phyloP scores from a whole-genome alignment of 2,888 invertebrate species.

The Rhingia rostrata region DNA sequence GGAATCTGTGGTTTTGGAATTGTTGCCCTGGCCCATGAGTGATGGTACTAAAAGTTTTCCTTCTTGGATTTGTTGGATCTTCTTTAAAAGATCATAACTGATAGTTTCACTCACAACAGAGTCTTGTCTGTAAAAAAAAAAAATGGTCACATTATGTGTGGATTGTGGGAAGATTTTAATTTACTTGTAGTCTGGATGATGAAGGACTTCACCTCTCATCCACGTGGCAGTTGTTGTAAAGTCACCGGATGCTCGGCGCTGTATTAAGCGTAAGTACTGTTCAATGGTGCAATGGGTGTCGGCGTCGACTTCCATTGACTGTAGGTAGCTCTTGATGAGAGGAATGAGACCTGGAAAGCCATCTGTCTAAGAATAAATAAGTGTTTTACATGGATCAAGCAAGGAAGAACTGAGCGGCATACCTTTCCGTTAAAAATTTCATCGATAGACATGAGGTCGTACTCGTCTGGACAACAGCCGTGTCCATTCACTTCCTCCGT shows the following conservation, averaged over 20 bases:
- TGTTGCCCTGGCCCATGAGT: constrained; percentile 88
- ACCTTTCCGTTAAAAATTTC: constrained; percentile 97
- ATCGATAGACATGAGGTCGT: constrained; percentile 93
- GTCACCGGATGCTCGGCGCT: constrained; percentile 93
- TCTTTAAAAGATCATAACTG: constrained; percentile 94
- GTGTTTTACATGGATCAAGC: neutral
- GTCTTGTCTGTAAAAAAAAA: constrained; percentile 87
- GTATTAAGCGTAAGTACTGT: constrained; percentile 97
- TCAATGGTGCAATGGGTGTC: constrained; percentile 98
- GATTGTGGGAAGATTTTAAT: constrained; percentile 75
- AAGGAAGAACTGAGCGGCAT: neutral
- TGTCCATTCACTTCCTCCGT: constrained; percentile 46
- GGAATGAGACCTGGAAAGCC: constrained; percentile 97
- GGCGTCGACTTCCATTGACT: constrained; percentile 98
- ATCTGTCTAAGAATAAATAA: constrained; percentile 84
- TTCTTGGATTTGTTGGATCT: constrained; percentile 89
- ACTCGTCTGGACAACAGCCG: constrained; percentile 83
- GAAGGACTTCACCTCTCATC: constrained; percentile 94
- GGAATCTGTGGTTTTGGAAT: constrained; percentile 92
- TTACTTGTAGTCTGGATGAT: constrained; percentile 95
- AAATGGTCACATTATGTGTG: constrained; percentile 9
- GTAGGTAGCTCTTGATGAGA: constrained; percentile 95
- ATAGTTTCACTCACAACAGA: constrained; percentile 94
- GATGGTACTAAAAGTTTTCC: constrained; percentile 89
- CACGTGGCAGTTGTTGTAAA: constrained; percentile 96